A percentile compares a stretch with the other conserved stretches of the same genome.
Evolutionary conservation across 1,140 invertebrate species (phyloP).

Genomic region (Riptortus pedestris): DNA sequence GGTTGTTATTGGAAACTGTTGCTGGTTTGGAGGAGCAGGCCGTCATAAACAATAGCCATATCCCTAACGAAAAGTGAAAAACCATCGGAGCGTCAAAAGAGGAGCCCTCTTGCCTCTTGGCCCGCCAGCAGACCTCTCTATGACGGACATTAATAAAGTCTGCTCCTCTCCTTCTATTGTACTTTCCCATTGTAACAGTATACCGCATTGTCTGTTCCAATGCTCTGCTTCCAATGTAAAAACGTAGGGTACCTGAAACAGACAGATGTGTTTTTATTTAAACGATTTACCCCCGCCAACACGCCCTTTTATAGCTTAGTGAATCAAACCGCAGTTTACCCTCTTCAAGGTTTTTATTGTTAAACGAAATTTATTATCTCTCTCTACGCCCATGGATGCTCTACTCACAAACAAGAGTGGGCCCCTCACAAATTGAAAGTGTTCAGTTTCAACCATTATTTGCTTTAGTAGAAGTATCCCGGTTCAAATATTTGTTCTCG

Average conservation of each 20-base stretch:
- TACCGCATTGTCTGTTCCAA: neutral
- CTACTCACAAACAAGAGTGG: too few relatives aligned
- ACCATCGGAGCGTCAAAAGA: slow-evolving; percentile 1
- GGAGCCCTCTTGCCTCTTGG: too few relatives aligned
- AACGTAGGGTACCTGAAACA: slow-evolving; percentile 9
- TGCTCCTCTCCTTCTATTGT: neutral
- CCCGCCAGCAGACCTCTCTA: neutral
- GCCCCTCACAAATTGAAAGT: too few relatives aligned
- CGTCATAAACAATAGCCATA: neutral
- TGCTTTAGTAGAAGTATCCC: too few relatives aligned
- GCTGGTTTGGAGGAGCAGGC: neutral
- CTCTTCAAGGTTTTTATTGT: neutral
- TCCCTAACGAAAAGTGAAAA: neutral
- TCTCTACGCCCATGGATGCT: too few relatives aligned
- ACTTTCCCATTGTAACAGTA: too few relatives aligned
- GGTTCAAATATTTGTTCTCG: too few relatives aligned
- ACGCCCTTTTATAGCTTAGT: slow-evolving; percentile 2
- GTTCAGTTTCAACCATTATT: too few relatives aligned
- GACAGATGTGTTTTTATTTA: slow-evolving; percentile 14
- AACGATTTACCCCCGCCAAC: neutral
- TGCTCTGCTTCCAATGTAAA: neutral
- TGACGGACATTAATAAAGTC: slow-evolving; percentile 11
- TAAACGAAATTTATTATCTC: slow-evolving; percentile 5
- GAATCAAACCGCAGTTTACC: slow-evolving; percentile 4
- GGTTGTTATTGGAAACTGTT: too few relatives aligned